A percentile compares a stretch with the other conserved stretches of the same genome.
Conservation (phyloP, 2,113 vertebrate genomes). For the Trematocara variabile region DNA sequence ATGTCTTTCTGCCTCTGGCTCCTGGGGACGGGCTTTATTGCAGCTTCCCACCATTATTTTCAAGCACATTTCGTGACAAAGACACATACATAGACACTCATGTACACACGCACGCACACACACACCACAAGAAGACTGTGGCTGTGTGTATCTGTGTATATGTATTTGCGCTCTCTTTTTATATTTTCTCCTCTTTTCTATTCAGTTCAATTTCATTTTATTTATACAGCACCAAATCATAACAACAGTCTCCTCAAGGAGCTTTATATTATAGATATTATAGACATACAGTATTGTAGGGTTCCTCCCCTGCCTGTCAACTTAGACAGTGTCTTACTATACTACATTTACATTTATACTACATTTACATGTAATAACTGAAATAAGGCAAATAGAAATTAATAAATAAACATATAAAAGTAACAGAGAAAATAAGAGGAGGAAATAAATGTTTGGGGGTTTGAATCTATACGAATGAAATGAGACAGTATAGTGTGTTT, state of each 20-base stretch:
- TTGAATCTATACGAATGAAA: background rate
- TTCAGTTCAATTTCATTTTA: background rate
- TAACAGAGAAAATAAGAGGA: background rate
- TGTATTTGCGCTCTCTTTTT: background rate
- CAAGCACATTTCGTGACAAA: background rate
- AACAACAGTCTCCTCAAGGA: background rate
- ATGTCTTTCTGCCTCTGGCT: background rate
- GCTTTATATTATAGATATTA: background rate
- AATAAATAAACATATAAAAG: background rate
- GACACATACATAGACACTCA: background rate
- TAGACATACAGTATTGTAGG: background rate
- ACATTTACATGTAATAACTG: background rate
- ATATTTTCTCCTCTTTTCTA: background rate
- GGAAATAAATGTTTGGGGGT: background rate
- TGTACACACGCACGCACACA: rapidly evolving
- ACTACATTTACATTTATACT: background rate
- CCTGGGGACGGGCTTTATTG: background rate
- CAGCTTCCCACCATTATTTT: background rate
- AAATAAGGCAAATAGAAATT: background rate
- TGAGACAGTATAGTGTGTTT: background rate
- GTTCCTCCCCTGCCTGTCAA: background rate
- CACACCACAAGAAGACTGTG: background rate
- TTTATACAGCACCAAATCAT: background rate
- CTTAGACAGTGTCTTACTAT: background rate
- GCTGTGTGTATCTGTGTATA: background rate